phyloP scores from a whole-genome alignment of 2,888 invertebrate genomes.

The Rhagium mordax region DNA sequence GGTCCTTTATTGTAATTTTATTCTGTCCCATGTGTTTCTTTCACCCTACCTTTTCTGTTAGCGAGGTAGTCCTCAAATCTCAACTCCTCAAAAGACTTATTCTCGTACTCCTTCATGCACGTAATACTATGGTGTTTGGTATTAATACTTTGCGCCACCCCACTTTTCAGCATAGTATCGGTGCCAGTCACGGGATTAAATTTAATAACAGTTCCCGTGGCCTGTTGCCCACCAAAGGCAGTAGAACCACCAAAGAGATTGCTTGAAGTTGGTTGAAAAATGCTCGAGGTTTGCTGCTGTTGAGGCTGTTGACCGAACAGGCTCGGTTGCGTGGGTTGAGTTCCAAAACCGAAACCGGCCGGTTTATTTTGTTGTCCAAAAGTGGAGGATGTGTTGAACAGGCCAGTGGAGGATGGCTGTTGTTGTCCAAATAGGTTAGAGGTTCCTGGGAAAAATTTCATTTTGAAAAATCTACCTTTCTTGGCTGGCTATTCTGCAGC shows the following conservation, averaged over 20 bases:
- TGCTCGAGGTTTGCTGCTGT: conserved; percentile 65
- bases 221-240: conserved; percentile 61
- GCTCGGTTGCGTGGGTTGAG: conserved; percentile 57
- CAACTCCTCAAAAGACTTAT: conserved; percentile 94
- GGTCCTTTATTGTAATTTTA: neutral
- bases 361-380: conserved; percentile 74
- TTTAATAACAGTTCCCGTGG: conserved; percentile 84
- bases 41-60: conserved; percentile 83
- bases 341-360: conserved; percentile 76
- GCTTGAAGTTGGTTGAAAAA: conserved; percentile 61
- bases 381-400: conserved; percentile 77
- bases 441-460: conserved; percentile 36
- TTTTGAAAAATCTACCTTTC: conserved; percentile 4
- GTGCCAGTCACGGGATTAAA: conserved; percentile 90
- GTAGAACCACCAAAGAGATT: conserved; percentile 71
- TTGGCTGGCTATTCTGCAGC: neutral
- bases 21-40: conserved; percentile 59
- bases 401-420: conserved; percentile 72
- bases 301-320: conserved; percentile 73
- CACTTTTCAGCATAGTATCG: conserved; percentile 93
- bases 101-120: conserved; percentile 98
- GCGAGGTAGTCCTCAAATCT: conserved; percentile 94
- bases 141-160: conserved; percentile 86
- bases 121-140: conserved; percentile 98
- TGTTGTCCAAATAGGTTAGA: conserved; percentile 69